Percentiles rank a stretch among this genome's conserved stretches.
Conservation (phyloP, 2,113 vertebrate genomes). For the Pipa parva region DNA sequence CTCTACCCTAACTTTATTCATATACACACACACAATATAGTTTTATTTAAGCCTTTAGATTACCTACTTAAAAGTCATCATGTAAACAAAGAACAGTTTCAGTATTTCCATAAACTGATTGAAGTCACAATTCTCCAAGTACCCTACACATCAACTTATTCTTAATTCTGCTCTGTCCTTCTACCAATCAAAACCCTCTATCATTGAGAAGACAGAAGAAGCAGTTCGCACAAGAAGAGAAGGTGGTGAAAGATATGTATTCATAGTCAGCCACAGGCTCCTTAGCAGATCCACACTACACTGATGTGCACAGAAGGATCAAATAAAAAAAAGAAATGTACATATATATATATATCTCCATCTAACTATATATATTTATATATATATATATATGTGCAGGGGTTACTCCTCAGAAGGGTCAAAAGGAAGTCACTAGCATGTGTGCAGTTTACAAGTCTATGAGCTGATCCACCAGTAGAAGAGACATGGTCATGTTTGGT, state of each 20-base stretch:
- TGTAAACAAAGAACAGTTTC: neutral
- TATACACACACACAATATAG: neutral
- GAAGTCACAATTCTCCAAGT: neutral
- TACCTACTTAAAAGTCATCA: neutral
- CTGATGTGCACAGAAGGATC: constrained; percentile 30
- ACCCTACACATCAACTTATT: too few relatives aligned
- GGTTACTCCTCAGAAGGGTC: constrained; percentile 60
- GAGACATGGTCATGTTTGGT: constrained; percentile 97
- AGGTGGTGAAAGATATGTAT: constrained; percentile 30
- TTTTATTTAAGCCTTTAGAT: neutral
- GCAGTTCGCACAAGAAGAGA: constrained; percentile 29
- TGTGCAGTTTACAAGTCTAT: constrained; percentile 94
- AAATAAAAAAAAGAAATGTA: constrained; percentile 36
- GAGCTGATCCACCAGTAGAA: constrained; percentile 99
- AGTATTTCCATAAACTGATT: neutral
- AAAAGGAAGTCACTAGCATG: constrained; percentile 66
- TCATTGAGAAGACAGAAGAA: constrained; percentile 19
- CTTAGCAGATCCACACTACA: constrained; percentile 36
- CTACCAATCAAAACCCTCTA: constrained; percentile 4
- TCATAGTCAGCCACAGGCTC: constrained; percentile 34
- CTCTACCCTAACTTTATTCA: too few relatives aligned
- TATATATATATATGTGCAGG: constrained; percentile 36
- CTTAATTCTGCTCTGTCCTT: constrained; percentile 9
- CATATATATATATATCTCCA: constrained; percentile 28
- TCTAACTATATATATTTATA: constrained; percentile 42